Percentiles rank a stretch among this genome's conserved stretches.
phyloP scores from a whole-genome alignment of 2,888 invertebrate genomes.

The Ernsta delagoae region DNA sequence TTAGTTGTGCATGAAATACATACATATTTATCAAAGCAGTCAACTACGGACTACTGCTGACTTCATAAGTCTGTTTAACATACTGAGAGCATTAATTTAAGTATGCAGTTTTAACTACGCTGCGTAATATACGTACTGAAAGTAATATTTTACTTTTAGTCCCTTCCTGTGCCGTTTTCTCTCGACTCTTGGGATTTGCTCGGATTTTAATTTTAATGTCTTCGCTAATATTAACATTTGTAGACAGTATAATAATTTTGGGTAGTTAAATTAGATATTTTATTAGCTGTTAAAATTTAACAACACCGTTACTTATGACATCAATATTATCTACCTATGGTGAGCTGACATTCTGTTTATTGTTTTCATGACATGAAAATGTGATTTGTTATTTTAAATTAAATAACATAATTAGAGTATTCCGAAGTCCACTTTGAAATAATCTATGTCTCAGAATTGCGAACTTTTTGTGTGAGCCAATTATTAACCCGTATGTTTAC shows the following conservation, averaged over 20 bases:
- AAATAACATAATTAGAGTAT: too few relatives aligned
- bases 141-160: not conserved
- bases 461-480: too few relatives aligned
- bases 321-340: too few relatives aligned
- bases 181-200: not conserved
- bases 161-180: not conserved
- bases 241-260: not conserved
- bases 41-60: not conserved
- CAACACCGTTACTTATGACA: too few relatives aligned
- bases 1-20: not conserved
- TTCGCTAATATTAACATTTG: not conserved
- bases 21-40: slow-evolving; percentile 1
- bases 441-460: too few relatives aligned
- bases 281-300: too few relatives aligned
- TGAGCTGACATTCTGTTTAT: too few relatives aligned
- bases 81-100: slow-evolving; percentile 5
- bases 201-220: not conserved
- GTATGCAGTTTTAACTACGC: slow-evolving; percentile 1
- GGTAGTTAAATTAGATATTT: too few relatives aligned
- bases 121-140: not conserved
- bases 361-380: too few relatives aligned
- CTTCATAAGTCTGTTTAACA: slow-evolving; percentile 3
- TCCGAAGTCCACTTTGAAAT: too few relatives aligned
- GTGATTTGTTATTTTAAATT: too few relatives aligned
- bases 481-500: not conserved